Evolutionary conservation across 2,888 invertebrate species (phyloP), one percentile per base, ranked within the genome.

Genomic region (Drosophila maculinotata): DNA sequence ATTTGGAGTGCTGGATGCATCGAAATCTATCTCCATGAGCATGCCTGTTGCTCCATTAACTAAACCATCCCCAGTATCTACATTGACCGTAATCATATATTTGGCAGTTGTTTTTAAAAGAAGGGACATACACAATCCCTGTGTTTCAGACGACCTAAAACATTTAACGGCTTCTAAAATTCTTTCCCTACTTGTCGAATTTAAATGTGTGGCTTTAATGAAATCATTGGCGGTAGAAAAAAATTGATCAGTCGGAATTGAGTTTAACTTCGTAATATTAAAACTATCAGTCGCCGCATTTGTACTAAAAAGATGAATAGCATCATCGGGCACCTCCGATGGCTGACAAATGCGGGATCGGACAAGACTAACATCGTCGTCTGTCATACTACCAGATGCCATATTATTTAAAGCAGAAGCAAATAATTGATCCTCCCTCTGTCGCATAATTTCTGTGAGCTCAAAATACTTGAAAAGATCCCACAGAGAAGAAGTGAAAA

Each of bases 381-480:
- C 14, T 35, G 35, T 15, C 35, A 35, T 35, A 15, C 6, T 6
- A 6, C 26, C 26, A 6, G 26, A 35, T 25, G 33, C 41, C 52
- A 52, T 41, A 12, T 52, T 41, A 17, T 52, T 52, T n/a, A 42
- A 35, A 10, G 53, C 53, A 8, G n/a, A n/a, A 3, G 39, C 51
- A 20, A 51, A 51, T 5, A 14, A 33, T 36, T 42, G 36, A n/a
- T 38, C 38, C 9, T 38, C 28, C 14, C 36, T 36, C 33, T 44
- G 39, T 15, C 38, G 28, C 30, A 41, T 48, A 12, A 42, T 39
- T 31, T 41, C 48, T 42, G 33, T 57, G 15, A 53, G 53, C 15
- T 53, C 42, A 42, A 44, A 53, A 35, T 33, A 53, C 35, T 35
- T 42, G 17, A 41, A 41, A 39, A 38, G 45, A 3, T 31, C 33